Base-by-base conservation (phyloP, 2,113 vertebrate genomes). In the Colaptes auratus region DNA sequence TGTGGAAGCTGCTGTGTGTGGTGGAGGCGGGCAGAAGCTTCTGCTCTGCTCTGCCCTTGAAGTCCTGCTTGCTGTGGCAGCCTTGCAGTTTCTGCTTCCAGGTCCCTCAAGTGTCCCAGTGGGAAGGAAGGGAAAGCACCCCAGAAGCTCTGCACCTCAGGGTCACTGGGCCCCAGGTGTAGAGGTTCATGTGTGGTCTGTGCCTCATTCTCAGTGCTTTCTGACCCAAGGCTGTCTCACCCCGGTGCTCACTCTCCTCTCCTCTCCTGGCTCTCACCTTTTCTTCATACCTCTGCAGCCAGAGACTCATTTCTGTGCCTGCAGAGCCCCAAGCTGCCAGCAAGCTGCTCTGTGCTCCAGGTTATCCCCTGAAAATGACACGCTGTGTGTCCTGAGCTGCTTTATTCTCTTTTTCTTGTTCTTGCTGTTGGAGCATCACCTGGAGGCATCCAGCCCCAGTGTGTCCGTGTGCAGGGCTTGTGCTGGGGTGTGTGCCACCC, bases 91-190 rank as follows among this genome's bases (percentile, higher is more conserved):
- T 63, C 70, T 61, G 21, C 90, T 91, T 30, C 30, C 2, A 3
- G 17, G 42, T 48, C 17, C 75, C 24, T n/a, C 4, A 6, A 50
- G 30, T 80, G 73, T 72, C 50, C 23, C 58, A 21, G 4, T 63
- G 39, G 7, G 60, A 74, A 66, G 39, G 70, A 77, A 56, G n/a
- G 39, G 78, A 70, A 84, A 81, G 48, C 69, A 64, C 2, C 24
- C 59, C 60, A 83, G 50, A 76, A 69, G n/a, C 44, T 76, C 69
- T 76, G 17, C 31, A 24, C 4, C 30, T 31, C 24, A 16, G 50
- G 58, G 53, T n/a, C n/a, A n/a, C 19, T 0, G 0, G 16, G 20
- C 61, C 17, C 5, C 2, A 2, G 28, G 4, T 64, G 27, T 82
- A 83, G 39, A 66, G 39, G 28, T 82, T 17, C 61, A 44, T 1